Conservation (phyloP, 2,113 vertebrate species). For the Romanogobio albipinnatus region DNA sequence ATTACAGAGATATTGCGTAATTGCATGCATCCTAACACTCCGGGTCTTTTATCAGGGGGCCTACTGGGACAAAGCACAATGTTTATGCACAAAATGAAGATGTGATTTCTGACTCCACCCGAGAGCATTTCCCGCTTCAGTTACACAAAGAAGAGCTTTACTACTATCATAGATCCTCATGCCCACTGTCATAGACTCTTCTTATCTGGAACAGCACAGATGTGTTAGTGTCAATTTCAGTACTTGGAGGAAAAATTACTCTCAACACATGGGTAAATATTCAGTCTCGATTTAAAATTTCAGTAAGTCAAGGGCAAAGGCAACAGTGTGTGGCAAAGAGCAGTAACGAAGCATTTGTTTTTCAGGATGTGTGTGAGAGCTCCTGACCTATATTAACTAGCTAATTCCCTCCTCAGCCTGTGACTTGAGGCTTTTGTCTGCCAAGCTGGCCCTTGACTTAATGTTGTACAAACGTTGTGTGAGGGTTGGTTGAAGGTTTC, state of each 20-base stretch:
- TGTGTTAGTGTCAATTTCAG: conserved; percentile 1
- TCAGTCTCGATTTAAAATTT: neutral
- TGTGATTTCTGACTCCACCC: conserved; percentile 9
- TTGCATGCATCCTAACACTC: conserved; percentile 37
- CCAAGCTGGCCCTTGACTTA: conserved; percentile 54
- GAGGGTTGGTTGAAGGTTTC: conserved; percentile 58
- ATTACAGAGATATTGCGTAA: conserved; percentile 46
- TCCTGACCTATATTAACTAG: conserved; percentile 59
- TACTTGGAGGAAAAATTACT: neutral
- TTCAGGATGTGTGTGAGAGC: neutral
- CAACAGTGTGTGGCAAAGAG: neutral
- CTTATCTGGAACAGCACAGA: conserved; percentile 37
- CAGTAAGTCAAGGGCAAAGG: conserved; percentile 3
- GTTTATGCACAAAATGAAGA: conserved; percentile 19
- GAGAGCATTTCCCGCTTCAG: conserved; percentile 5
- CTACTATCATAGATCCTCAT: conserved; percentile 39
- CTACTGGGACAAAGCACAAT: conserved; percentile 30
- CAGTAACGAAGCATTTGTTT: conserved; percentile 18
- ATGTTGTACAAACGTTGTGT: conserved; percentile 48
- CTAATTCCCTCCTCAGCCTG: conserved; percentile 49
- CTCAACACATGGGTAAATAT: neutral
- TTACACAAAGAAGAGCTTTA: conserved; percentile 25
- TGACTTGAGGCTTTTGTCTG: conserved; percentile 52
- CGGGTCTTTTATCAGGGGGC: conserved; percentile 9
- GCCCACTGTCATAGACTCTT: conserved; percentile 6